phyloP scores from a whole-genome alignment of 2,888 invertebrate species.

The Harpalus rufipes region DNA sequence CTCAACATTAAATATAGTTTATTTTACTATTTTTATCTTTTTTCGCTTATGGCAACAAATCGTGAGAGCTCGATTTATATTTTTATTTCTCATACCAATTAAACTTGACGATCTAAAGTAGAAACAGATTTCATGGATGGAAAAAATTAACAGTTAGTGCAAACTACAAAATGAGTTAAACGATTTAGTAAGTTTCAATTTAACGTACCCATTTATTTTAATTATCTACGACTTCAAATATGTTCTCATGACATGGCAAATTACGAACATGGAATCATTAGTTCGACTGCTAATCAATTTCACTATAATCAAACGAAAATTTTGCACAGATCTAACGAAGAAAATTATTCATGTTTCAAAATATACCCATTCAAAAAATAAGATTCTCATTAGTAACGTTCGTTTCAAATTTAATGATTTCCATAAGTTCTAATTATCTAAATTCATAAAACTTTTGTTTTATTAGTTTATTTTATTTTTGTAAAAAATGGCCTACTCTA shows the following conservation, averaged over 20 bases:
- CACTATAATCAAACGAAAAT: neutral
- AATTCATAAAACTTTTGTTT: neutral
- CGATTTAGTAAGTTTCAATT: constrained; percentile 44
- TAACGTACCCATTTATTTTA: constrained; percentile 40
- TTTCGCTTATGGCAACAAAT: neutral
- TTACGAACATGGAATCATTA: constrained; percentile 27
- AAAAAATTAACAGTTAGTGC: constrained; percentile 46
- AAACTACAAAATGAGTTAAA: constrained; percentile 33
- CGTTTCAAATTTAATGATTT: no score
- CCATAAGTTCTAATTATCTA: neutral
- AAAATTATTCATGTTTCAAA: neutral
- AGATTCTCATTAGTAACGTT: no score
- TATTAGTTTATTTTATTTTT: no score
- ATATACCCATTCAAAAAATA: neutral
- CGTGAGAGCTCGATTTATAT: constrained; percentile 4
- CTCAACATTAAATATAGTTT: neutral
- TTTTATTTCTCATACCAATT: constrained; percentile 35
- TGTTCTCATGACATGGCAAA: constrained; percentile 17
- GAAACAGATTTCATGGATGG: constrained; percentile 23
- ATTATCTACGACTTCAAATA: constrained; percentile 41
- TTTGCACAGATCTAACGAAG: neutral
- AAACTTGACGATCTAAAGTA: constrained; percentile 24
- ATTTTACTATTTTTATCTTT: neutral
- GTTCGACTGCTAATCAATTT: neutral
- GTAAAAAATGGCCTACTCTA: no score